These are phyloP conservation scores for Colletes latitarsis DNA, from an alignment of 1,140 invertebrate species.

Conservation along the genomic window DNA sequence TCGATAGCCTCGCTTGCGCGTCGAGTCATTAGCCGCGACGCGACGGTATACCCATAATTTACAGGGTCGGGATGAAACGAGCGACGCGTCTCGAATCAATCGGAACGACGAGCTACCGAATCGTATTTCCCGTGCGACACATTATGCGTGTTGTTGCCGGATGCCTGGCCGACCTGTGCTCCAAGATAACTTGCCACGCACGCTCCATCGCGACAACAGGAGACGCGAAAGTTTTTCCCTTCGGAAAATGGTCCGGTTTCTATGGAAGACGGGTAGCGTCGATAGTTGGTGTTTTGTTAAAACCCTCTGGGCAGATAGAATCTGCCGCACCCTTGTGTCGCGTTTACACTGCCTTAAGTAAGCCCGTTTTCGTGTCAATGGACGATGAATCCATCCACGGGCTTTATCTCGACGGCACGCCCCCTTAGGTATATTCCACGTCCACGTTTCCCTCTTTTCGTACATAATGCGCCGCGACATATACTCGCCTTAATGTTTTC, in stretches of 20 bases:
- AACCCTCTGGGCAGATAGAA: not conserved
- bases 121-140: not conserved
- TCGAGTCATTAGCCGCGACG: slow-evolving; percentile 29
- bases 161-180: too few species aligned
- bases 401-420: slow-evolving; percentile 45
- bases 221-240: too few species aligned
- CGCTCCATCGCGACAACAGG: too few species aligned
- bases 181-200: too few species aligned
- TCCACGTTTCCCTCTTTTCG: not conserved
- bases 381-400: slow-evolving; percentile 52
- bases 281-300: not conserved
- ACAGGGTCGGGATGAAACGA: not conserved
- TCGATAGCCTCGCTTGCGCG: slow-evolving; percentile 19
- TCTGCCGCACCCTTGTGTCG: too few species aligned
- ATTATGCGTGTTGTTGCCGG: too few species aligned
- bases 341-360: too few species aligned
- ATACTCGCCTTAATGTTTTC: too few species aligned
- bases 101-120: slow-evolving; percentile 19
- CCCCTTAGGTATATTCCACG: not conserved
- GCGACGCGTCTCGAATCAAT: slow-evolving; percentile 39
- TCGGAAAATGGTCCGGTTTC: too few species aligned
- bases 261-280: too few species aligned
- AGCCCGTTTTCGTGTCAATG: slow-evolving; percentile 55
- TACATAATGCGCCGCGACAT: too few species aligned
- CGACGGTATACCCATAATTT: slow-evolving; percentile 32